Evolutionary conservation across 1,140 invertebrate species (phyloP), one percentile per base, ranked within the genome.

Genomic region (Drosophila neocordata): DNA sequence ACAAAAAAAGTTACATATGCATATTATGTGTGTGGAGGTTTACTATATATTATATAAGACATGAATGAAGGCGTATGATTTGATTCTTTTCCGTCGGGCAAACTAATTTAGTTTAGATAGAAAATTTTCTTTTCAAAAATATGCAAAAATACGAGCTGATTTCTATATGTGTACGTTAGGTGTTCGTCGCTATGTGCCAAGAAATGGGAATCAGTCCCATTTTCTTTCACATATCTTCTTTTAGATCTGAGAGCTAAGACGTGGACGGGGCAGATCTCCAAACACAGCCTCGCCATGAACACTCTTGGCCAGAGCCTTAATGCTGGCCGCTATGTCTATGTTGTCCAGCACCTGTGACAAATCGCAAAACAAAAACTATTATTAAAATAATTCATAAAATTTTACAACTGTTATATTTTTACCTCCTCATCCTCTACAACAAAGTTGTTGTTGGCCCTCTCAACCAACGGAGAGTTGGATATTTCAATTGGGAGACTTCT

Each of bases 201-300:
- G 44, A 7, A 20, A 20, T 51, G 44, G 15, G 44, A 20, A 51
- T 8, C 44, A 18, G 2, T 8, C 31, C 27, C 53, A 12, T 15
- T 7, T 38, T 24, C 35, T 9, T 57, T 18, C 59, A 58, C 41
- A 20, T 48, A 31, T 65, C 61, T 61, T 24, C 56, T 66, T 61
- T 93, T 94, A 96, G 92, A 96, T 95, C 92, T 96, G 95, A 63
- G 95, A 96, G 90, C 95, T 96, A 92, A 96, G 95, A 74, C 96
- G 94, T 67, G 96, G 95, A 67, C 96, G 94, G 44, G 96, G 96
- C 80, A 97, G 92, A 83, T 97, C 96, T 13, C 96, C 96, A 92
- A 97, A 97, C 69, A 96, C 95, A 34, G 94, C 92, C 92, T 96
- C 96, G 72, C 96, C 96, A 92, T 96, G 96, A 51, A 97, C 95